These are phyloP conservation scores for Pionites leucogaster DNA, from an alignment of 2,113 vertebrate species.

Conservation along the genomic window DNA sequence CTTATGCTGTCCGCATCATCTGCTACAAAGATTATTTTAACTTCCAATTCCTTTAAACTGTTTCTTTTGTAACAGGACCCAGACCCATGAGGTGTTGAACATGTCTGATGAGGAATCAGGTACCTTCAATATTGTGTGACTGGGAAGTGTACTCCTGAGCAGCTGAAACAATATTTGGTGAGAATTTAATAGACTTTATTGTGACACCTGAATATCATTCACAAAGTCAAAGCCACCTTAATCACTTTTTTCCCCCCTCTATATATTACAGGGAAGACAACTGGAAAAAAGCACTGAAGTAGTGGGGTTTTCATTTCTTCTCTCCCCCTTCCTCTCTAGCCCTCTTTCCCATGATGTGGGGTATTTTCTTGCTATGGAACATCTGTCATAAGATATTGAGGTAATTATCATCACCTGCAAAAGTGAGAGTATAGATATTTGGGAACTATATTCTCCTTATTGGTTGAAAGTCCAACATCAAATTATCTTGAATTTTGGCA, in stretches of 20 bases:
- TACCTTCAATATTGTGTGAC: not conserved
- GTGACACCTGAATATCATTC: not conserved
- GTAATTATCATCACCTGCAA: not conserved
- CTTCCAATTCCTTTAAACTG: conserved; percentile 44
- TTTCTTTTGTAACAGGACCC: conserved; percentile 58
- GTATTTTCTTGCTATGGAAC: not conserved
- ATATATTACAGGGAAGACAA: not conserved
- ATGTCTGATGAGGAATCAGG: conserved; percentile 30
- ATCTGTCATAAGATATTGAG: not conserved
- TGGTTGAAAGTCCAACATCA: not conserved
- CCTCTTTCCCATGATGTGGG: not conserved
- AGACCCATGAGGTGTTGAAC: conserved; percentile 8
- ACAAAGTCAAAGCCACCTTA: not conserved
- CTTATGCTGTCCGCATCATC: conserved; percentile 29
- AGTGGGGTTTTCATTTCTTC: fast-evolving
- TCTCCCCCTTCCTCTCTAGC: not conserved
- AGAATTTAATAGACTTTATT: not conserved
- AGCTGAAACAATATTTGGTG: conserved; percentile 49
- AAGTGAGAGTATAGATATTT: not conserved
- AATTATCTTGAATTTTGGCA: not conserved
- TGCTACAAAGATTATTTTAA: conserved; percentile 53
- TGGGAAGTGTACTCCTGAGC: not conserved
- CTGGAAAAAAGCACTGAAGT: not conserved
- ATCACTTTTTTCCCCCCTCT: not conserved
- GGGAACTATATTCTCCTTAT: not conserved